phyloP scores from a whole-genome alignment of 2,113 vertebrate species.

The Haemorhous mexicanus region DNA sequence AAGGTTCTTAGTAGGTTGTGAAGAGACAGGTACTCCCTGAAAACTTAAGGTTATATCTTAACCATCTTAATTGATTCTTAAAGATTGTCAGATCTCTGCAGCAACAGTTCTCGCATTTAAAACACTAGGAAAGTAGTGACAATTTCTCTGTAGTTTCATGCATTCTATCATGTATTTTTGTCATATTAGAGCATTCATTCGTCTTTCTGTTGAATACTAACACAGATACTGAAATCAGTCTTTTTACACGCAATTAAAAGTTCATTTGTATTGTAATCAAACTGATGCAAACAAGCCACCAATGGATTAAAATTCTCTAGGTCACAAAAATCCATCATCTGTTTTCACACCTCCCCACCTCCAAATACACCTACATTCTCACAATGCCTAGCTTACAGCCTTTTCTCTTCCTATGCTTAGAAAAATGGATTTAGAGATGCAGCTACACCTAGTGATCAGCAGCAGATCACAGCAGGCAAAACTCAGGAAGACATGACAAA shows the following conservation, averaged over 20 bases:
- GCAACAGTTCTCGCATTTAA: not conserved
- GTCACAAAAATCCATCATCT: not conserved
- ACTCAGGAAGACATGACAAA: not conserved
- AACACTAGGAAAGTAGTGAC: not conserved
- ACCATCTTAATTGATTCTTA: not conserved
- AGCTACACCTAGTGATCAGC: conserved; percentile 79
- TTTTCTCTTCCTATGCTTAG: not conserved
- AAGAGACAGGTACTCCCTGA: not conserved
- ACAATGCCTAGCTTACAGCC: not conserved
- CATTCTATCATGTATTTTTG: not conserved
- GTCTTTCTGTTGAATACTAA: not conserved
- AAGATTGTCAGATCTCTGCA: not conserved
- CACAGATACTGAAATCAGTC: not conserved
- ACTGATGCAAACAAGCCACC: not conserved
- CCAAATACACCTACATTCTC: not conserved
- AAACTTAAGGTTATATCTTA: not conserved
- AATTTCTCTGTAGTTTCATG: not conserved
- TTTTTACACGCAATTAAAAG: not conserved
- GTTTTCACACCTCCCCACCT: not conserved
- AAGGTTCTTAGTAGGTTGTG: not conserved
- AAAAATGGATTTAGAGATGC: conserved; percentile 64
- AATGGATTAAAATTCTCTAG: not conserved
- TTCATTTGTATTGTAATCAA: not conserved
- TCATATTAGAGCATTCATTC: not conserved
- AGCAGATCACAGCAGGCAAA: conserved; percentile 53